phyloP scores from a whole-genome alignment of 2,797 vertebrate genomes.

The Mionectes olivaceus region DNA sequence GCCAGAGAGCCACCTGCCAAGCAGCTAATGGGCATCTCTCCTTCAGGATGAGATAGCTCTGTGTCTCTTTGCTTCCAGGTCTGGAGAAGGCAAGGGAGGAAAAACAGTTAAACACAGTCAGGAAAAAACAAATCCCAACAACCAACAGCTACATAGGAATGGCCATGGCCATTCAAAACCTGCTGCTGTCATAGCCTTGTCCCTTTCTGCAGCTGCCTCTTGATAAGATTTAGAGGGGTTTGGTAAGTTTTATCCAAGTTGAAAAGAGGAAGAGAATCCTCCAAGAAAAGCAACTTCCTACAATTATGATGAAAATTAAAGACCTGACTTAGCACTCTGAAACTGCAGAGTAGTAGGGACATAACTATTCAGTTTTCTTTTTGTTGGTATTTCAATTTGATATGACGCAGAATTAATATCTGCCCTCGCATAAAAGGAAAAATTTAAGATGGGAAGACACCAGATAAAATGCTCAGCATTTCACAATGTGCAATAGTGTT shows the following conservation, averaged over 20 bases:
- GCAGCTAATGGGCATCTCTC: not conserved
- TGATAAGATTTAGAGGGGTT: not conserved
- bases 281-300: not conserved
- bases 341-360: not conserved
- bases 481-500: not conserved
- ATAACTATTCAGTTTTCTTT: not conserved
- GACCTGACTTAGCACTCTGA: not conserved
- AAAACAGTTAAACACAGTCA: not conserved
- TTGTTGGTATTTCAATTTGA: not conserved
- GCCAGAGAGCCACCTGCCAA: not conserved
- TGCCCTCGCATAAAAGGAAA: not conserved
- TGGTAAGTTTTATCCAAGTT: not conserved
- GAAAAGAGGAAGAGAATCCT: not conserved
- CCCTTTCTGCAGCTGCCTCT: not conserved
- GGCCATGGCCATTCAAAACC: rapidly evolving
- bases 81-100: not conserved
- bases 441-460: not conserved
- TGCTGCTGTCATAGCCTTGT: not conserved
- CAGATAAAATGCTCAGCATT: not conserved
- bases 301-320: not conserved
- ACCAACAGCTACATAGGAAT: not conserved
- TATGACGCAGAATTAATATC: not conserved
- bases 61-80: not conserved
- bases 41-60: not conserved
- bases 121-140: rapidly evolving